Evolutionary conservation across 2,888 invertebrate species (phyloP).

Genomic region (Lepidocyrtinus sp.): DNA sequence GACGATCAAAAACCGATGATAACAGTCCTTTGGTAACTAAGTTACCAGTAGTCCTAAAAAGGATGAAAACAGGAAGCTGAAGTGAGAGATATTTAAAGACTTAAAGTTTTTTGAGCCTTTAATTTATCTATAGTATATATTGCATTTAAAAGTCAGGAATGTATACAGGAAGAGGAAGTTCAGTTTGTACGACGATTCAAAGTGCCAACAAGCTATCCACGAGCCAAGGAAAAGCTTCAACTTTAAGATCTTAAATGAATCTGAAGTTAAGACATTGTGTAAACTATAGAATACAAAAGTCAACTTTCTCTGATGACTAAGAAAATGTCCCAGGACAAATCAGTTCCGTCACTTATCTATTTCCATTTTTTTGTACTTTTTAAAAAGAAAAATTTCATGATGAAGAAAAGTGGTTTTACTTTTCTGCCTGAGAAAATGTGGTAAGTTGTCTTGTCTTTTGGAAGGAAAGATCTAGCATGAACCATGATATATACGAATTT

Average conservation of each 20-base stretch:
- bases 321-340: slow-evolving; percentile 22
- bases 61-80: slow-evolving; percentile 10
- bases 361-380: background rate
- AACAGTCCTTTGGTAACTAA: too few species aligned
- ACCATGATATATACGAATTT: background rate
- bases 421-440: background rate
- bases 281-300: background rate
- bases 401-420: background rate
- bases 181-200: background rate
- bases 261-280: background rate
- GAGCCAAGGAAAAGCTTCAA: background rate
- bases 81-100: slow-evolving; percentile 8
- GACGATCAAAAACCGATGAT: too few species aligned
- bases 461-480: slow-evolving; percentile 1
- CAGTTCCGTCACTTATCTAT: background rate
- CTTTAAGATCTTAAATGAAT: slow-evolving; percentile 9
- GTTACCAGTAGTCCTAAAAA: too few species aligned
- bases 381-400: background rate
- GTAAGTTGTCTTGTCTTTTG: background rate
- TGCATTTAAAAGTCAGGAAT: too few species aligned
- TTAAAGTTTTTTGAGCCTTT: background rate
- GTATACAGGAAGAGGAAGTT: background rate
- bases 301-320: slow-evolving; percentile 18
- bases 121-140: background rate
- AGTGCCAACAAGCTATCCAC: too few species aligned